Percentiles rank a stretch among this genome's conserved stretches.
Conservation (phyloP, 2,113 vertebrate genomes). For the Lonchura striata region DNA sequence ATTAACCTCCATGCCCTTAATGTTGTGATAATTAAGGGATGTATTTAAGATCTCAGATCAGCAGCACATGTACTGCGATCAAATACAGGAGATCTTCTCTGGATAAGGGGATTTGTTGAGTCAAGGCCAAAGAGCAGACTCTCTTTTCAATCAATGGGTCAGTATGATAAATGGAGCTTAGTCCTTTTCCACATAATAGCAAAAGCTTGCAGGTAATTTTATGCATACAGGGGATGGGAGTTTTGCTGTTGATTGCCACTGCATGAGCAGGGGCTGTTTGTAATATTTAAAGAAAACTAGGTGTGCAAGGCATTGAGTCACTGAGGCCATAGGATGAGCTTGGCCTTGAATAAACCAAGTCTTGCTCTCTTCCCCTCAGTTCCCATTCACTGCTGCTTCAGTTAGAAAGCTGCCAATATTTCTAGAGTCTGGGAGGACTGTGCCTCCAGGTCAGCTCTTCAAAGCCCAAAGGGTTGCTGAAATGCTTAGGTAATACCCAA, state of each 20-base stretch:
- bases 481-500: not conserved
- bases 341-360: not conserved
- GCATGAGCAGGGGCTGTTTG: not conserved
- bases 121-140: not conserved
- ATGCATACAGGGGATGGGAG: accelerated
- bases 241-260: not conserved
- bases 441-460: not conserved
- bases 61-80: not conserved
- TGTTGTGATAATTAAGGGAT: not conserved
- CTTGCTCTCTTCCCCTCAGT: not conserved
- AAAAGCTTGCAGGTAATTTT: not conserved
- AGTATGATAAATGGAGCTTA: not conserved
- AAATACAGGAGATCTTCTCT: not conserved
- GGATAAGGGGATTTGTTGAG: not conserved
- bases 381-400: not conserved
- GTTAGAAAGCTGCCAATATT: not conserved
- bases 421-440: not conserved
- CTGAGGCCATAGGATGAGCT: not conserved
- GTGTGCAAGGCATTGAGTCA: not conserved
- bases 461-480: not conserved
- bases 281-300: not conserved
- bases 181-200: not conserved
- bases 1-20: conserved; percentile 25
- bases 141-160: not conserved
- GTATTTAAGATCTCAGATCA: not conserved